Base-by-base conservation (phyloP, 2,113 vertebrate genomes). In the Heliornis fulica region DNA sequence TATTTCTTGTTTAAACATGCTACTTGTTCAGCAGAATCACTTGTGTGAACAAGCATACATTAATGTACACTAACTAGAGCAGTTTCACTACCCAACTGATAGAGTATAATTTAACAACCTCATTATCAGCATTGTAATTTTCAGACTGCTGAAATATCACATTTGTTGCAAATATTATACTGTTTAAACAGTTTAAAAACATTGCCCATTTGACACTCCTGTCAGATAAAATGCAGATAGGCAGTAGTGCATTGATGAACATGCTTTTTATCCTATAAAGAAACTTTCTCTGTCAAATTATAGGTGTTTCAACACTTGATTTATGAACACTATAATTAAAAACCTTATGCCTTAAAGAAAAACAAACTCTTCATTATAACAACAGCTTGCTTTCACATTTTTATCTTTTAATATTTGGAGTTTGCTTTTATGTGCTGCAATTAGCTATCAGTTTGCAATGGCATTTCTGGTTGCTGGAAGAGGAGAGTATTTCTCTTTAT, bases 1-100 rank as follows among this genome's bases (percentile, higher is more conserved):
- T 98, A 96, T 98, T 98, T 98, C 98, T 98, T 98, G 98, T 98
- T 98, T 91, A 90, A 98, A 98, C 98, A 98, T 66, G 98, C 89
- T 97, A 95, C 97, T 97, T 95, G 93, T 96, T 98, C 97, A 97
- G 96, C 97, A 98, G 92, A 97, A 97, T 97, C 97, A 92, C 98
- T 97, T 98, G 98, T 97, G 97, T 95, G 97, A 97, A 98, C 98
- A 98, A 97, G 98, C 96, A 97, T 6, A 95, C 92, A 97, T 96
- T 97, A 96, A 96, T 74, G 97, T 96, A 97, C 74, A 88, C 91
- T 90, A 96, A 95, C 94, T 93, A 94, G 34, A 95, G 89, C 89
- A 95, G 93, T 96, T 96, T 97, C 90, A 90, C 95, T 97, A 89
- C 92, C 96, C 90, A 97, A 96, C 96, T 96, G 95, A 98, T 95